A percentile compares a stretch with the other conserved stretches of the same genome.
These are phyloP conservation scores for Cetoscarus ocellatus DNA, from an alignment of 2,797 vertebrate genomes.

Conservation along the genomic window DNA sequence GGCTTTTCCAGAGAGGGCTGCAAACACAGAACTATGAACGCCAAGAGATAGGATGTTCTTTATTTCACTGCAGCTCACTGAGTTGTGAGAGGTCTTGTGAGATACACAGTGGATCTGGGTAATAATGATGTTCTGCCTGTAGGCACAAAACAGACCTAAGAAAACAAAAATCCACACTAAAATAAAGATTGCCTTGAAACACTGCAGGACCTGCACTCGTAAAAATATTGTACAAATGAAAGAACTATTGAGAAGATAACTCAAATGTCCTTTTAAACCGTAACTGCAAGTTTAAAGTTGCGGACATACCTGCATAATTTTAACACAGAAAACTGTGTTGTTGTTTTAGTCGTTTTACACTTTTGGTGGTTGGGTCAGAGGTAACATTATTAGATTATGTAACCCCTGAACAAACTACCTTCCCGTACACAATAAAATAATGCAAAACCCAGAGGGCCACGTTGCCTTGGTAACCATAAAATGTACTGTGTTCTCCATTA, in stretches of 20 bases:
- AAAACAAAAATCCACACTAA: conserved; percentile 22
- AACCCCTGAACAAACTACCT: neutral
- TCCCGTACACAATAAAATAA: too few relatives aligned
- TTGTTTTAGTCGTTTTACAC: too few relatives aligned
- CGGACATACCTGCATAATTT: neutral
- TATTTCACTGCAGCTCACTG: conserved; percentile 30
- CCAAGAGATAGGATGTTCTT: conserved; percentile 36
- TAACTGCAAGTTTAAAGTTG: neutral
- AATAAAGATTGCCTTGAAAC: conserved; percentile 33
- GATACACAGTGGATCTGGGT: conserved; percentile 30
- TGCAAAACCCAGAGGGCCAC: too few relatives aligned
- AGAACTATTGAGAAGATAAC: conserved; percentile 2
- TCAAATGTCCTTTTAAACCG: neutral
- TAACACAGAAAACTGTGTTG: too few relatives aligned
- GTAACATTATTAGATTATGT: neutral
- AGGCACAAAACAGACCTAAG: conserved; percentile 25
- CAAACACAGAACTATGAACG: conserved; percentile 10
- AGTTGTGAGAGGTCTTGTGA: conserved; percentile 34
- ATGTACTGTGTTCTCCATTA: too few relatives aligned
- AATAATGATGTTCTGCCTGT: conserved; percentile 48
- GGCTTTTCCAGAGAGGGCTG: conserved; percentile 22
- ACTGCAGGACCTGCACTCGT: conserved; percentile 7
- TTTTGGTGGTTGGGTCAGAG: too few relatives aligned
- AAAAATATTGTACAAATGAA: neutral
- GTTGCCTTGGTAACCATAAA: too few relatives aligned